phyloP scores from a whole-genome alignment of 2,888 invertebrate species.

The Lepidocyrtinus sp. region DNA sequence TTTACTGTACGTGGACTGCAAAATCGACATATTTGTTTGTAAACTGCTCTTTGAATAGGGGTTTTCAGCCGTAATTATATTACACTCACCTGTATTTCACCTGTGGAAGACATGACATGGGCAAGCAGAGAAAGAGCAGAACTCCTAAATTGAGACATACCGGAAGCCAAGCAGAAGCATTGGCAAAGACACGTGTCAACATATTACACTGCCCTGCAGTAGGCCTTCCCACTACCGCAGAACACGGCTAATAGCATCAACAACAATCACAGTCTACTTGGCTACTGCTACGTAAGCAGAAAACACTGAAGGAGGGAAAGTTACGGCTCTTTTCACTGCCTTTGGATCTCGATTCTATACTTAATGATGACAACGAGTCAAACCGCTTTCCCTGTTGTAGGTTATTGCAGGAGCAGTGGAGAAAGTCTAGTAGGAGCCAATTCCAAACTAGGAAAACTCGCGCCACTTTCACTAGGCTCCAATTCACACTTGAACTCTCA shows the following conservation, averaged over 20 bases:
- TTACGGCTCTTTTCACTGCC: constrained; percentile 8
- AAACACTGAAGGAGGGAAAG: constrained; percentile 32
- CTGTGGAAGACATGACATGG: constrained; percentile 69
- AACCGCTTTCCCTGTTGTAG: background rate
- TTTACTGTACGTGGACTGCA: constrained; percentile 67
- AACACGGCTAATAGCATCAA: constrained; percentile 56
- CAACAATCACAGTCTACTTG: constrained; percentile 55
- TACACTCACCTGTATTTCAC: constrained; percentile 68
- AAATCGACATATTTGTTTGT: background rate
- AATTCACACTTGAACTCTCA: constrained; percentile 57
- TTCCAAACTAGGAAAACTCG: constrained; percentile 27
- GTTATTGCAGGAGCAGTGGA: constrained; percentile 15
- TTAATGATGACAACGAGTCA: constrained; percentile 50
- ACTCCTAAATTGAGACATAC: constrained; percentile 68
- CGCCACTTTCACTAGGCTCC: constrained; percentile 47
- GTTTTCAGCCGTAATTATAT: too few relatives aligned
- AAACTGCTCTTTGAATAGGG: too few relatives aligned
- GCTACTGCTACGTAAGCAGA: constrained; percentile 37
- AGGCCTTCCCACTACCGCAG: constrained; percentile 51
- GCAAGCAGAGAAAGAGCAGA: constrained; percentile 66
- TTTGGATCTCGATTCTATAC: constrained; percentile 34
- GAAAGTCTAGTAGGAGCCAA: background rate
- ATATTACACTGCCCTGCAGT: constrained; percentile 61
- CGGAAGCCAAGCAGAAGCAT: constrained; percentile 67
- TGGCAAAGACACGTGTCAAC: constrained; percentile 62